phyloP scores from a whole-genome alignment of 1,140 invertebrate species.

The Phymastichus coffea region DNA sequence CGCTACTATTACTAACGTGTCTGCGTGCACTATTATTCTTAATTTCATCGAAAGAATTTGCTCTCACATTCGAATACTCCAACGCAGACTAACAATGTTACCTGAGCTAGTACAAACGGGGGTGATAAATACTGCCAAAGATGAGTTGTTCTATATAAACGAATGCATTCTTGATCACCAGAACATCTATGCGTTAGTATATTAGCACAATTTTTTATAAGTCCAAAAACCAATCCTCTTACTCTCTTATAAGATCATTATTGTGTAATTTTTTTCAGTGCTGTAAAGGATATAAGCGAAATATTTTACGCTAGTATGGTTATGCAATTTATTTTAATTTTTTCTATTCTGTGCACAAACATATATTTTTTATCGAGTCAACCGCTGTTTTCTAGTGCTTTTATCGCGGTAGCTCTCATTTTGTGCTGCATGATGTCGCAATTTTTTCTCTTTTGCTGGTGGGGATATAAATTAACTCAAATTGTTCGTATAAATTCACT shows the following conservation, averaged over 20 bases:
- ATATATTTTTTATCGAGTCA: constrained; percentile 30
- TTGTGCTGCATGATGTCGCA: constrained; percentile 30
- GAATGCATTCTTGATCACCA: too few relatives aligned
- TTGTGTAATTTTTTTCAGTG: constrained; percentile 32
- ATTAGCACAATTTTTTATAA: too few relatives aligned
- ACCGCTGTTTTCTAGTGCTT: background rate
- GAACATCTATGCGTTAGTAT: too few relatives aligned
- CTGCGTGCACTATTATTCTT: background rate
- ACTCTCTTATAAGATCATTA: too few relatives aligned
- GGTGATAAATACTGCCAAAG: too few relatives aligned
- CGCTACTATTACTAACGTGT: background rate
- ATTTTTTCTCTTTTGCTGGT: constrained; percentile 37
- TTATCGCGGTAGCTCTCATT: constrained; percentile 13
- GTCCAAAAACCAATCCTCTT: too few relatives aligned
- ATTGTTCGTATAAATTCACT: too few relatives aligned
- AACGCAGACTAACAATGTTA: background rate
- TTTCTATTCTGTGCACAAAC: constrained; percentile 28
- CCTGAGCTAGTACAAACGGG: background rate
- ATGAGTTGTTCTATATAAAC: too few relatives aligned
- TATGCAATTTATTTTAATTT: constrained; percentile 32
- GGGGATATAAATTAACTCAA: constrained; percentile 33
- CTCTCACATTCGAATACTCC: background rate
- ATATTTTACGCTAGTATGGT: constrained; percentile 27
- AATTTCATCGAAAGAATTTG: background rate
- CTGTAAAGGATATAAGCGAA: constrained; percentile 26